Base-by-base conservation (phyloP, 2,888 invertebrate genomes). In the Epistrophe grossulariae region DNA sequence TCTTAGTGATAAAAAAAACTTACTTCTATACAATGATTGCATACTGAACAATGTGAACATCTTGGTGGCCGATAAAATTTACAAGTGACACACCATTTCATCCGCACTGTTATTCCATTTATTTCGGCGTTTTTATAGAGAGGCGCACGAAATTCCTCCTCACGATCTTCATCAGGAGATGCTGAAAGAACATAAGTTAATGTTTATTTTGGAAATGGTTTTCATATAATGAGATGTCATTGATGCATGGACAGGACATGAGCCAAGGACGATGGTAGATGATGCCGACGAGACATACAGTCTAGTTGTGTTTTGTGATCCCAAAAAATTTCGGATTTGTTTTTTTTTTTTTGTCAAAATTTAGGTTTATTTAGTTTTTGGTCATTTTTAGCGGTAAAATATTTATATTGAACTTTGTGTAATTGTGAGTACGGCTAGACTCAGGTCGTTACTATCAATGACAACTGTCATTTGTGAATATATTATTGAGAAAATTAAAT, bases 21-120 rank as follows among this genome's bases (percentile, higher is more conserved):
- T 92, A 97, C 98, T 95, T 98, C 98, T 93, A 98, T 99, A 93
- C 99, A 99, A 92, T 98, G 98, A 94, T 99, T 98, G 95, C 99
- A 99, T 83, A 99, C 99, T 90, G 99, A 99, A 94, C 99, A 99
- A 94, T 99, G 99, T 84, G 99, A 99, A 94, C 99, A 99, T 91
- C 99, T 95, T 88, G 99, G 99, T 92, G 99, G 99, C 91, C 99
- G 95, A 94, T 99, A 99, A 94, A 99, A 99, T 94, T 99, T 98
- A 94, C 99, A 99, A 4, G 99, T 99, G 90, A 98, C 98, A 94
- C 99, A 99, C 99, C 99, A 99, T 94, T 99, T 99, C 99, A 99
- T 99, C 88, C 99, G 96, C 88, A 99, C 99, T 15, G 98, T 98
- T 89, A 99, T 98, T 87, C 99, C 99, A 94, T 99, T 98, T 90